Base-by-base conservation (phyloP, 2,797 vertebrate species). In the Tolypeutes matacus region DNA sequence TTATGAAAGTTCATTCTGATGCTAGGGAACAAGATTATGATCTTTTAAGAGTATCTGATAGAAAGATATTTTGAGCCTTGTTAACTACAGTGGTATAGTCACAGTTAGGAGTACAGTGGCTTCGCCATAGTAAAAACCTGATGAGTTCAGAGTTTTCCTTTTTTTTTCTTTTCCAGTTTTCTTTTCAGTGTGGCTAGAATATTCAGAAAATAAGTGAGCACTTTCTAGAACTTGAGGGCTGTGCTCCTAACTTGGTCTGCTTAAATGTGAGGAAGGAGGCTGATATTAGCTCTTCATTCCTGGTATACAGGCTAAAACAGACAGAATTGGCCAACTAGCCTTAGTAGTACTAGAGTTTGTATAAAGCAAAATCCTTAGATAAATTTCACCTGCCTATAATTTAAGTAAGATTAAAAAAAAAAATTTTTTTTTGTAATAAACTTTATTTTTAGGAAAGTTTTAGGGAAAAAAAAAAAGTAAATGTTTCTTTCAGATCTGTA, bases 341-440 rank as follows among this genome's bases (percentile, higher is more conserved):
- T 93, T 34, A 86, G 34, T 34, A 86, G 34, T 83, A 8, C 29
- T 84, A 21, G 15, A 53, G 13, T 80, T 91, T 76, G 25, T 87
- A 39, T 86, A 93, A 94, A 93, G 62, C 58, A 77, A 70, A 62
- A 46, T 81, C 18, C 70, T 82, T 92, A 73, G 27, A 23, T 95
- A 75, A 72, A 72, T 62, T 8, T 88, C 29, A 88, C 2, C 36
- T 91, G 31, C 56, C 10, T 15, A 36, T 34, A 93, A 18, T 42
- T 58, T 34, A 93, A 89, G 77, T 36, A 58, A 87, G 21, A 3
- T 89, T 12, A 51, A 51, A 39, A 51, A 94, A 64, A 93, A 21
- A 86, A 49, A 2, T 53, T 23, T 93, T 31, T 89, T 93, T 85
- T 46, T 46, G 46, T 46, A 46, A 46, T 46, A 46, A 46, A 46